These are phyloP conservation scores for Apocrypta bakeri DNA, from an alignment of 1,140 invertebrate species.

Conservation along the genomic window DNA sequence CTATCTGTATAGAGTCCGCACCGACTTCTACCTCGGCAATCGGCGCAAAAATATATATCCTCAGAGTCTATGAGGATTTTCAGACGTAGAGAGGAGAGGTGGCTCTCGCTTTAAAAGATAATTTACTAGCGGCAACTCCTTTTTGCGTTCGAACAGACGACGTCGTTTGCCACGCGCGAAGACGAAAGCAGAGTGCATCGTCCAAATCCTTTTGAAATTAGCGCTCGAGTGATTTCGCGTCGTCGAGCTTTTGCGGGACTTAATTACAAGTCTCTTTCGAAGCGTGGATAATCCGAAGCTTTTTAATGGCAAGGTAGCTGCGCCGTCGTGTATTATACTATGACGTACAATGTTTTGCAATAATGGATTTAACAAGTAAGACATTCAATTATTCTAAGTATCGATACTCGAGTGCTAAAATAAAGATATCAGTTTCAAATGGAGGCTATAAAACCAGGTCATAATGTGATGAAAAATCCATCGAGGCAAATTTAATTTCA, in stretches of 20 bases:
- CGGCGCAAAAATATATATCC: constrained; percentile 34
- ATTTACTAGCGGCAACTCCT: constrained; percentile 36
- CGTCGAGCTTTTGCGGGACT: not conserved
- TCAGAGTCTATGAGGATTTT: no score
- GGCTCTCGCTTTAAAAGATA: constrained; percentile 44
- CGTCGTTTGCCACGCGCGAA: not conserved
- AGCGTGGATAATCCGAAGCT: not conserved
- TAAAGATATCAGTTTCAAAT: not conserved
- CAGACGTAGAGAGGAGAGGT: no score
- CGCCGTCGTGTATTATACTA: no score
- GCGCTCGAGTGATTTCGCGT: not conserved
- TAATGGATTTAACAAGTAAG: not conserved
- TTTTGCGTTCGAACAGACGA: constrained; percentile 1
- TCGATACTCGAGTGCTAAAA: not conserved
- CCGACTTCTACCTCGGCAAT: constrained; percentile 34
- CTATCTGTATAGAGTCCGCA: not conserved
- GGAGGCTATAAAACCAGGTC: no score
- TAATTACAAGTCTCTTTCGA: constrained; percentile 10
- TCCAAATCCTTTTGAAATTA: constrained; percentile 44
- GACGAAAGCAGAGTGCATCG: constrained; percentile 29
- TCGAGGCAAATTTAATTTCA: no score
- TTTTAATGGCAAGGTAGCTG: not conserved
- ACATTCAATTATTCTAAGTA: no score
- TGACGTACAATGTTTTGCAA: no score
- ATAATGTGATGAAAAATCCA: not conserved